Base-by-base conservation (phyloP, 2,888 invertebrate species). In the Drepanosiphum platanoidis region DNA sequence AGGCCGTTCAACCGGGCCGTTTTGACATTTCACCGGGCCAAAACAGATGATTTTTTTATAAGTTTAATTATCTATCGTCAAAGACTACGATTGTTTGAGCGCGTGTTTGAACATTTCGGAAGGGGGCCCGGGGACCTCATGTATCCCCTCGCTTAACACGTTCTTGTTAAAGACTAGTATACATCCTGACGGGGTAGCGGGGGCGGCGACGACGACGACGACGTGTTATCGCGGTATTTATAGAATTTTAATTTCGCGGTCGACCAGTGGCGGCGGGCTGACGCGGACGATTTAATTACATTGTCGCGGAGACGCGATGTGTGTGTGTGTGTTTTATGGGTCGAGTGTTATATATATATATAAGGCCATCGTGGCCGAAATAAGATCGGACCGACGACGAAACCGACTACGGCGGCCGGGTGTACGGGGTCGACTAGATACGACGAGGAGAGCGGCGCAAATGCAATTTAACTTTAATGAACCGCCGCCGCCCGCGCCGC, bases 391-490 rank as follows among this genome's bases (percentile, higher is more conserved):
- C 81, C 61, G 39, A 72, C 71, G 61, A 61, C 9, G 81, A 71
- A 13, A 34, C 32, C 68, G 27, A 7, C 0, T 39, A 8, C 18
- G 22, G 39, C 22, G 70, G 11, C 5, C 5, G 27, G 58, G 15
- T 15, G 27, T 15, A 58, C 2, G 58, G 36, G n/a, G 46, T 18
- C 27, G 22, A 61, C 13, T 36, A 8, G 66, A 32, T 18, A n/a
- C 15, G 18, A 15, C n/a, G 8, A 15, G 11, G 4, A 0, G 15
- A 1, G 34, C 8, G 9, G 66, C 9, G 4, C 18, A 32, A 77
- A 84, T 70, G 84, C 84, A 84, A 84, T 84, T 84, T 75, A 77
- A 84, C 68, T 84, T 84, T 84, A 84, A 84, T 84, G 84, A 84
- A 84, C 84, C 84, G 39, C 75, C 58, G 46, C 46, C 68, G 46